These are phyloP conservation scores for Dasypogon diadema DNA, from an alignment of 2,888 invertebrate genomes.

Conservation along the genomic window DNA sequence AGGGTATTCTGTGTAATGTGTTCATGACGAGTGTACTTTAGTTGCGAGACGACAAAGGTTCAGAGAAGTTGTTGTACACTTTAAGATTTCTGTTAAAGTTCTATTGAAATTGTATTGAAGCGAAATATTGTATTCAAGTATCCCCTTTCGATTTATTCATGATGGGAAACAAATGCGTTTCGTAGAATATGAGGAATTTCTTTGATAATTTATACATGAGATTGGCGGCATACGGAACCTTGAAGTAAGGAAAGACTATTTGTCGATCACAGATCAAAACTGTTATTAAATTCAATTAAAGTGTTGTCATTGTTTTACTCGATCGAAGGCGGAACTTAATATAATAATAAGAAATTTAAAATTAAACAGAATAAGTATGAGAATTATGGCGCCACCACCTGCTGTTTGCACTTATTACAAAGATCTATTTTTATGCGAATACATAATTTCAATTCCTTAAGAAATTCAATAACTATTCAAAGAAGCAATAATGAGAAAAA, in stretches of 20 bases:
- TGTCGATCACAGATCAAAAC: constrained; percentile 8
- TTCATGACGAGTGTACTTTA: background rate
- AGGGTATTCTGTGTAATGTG: background rate
- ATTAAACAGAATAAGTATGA: background rate
- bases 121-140: background rate
- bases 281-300: constrained; percentile 31
- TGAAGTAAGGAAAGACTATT: background rate
- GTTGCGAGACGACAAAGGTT: background rate
- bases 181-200: background rate
- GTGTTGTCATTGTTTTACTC: constrained; percentile 17
- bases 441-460: too few relatives aligned
- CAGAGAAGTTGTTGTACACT: background rate
- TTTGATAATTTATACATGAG: background rate
- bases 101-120: too few relatives aligned
- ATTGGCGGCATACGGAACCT: background rate
- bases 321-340: constrained; percentile 9
- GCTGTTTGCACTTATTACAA: background rate
- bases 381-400: background rate
- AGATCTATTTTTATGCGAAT: background rate
- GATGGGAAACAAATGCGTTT: background rate
- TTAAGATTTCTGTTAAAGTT: background rate
- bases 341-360: constrained; percentile 31
- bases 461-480: too few relatives aligned
- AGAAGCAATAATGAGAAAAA: too few relatives aligned
- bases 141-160: background rate